Evolutionary conservation across 2,888 invertebrate species (phyloP), one percentile per base, ranked within the genome.

Genomic region (Morpho helenor): DNA sequence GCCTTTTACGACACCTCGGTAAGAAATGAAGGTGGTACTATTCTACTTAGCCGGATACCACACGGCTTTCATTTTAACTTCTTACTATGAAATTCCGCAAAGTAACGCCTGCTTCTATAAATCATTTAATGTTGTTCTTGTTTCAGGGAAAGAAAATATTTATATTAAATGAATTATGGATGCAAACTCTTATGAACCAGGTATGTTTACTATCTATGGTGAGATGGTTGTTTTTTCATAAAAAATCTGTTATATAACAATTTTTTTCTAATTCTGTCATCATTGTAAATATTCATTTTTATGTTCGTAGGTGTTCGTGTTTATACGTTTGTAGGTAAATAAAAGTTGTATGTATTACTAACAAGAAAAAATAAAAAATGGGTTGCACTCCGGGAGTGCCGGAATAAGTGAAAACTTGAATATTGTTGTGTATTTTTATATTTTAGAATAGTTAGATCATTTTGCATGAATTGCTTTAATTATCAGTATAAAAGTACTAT

Each of bases 311-410:
- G 79, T 82, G 80, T 69, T 73, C 84, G 85, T 76, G 82, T 86
- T 10, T 86, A 86, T 77, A 78, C 77, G 56, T 86, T 86, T 69
- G 71, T 81, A 72, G 86, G 86, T 86, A 86, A 82, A 72, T 66
- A 67, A 68, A 51, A 51, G 31, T 42, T 45, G 23, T 52, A 52
- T 39, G 7, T n/a, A 23, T 31, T 31, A 44, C 44, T n/a, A 43
- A 48, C 48, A 23, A 10, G 22, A 22, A 42, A 22, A 41, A 42
- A 39, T 16, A 16, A 16, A 16, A 16, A 16, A 16, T 16, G 16
- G 16, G 16, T 16, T 16, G 16, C 16, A 16, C 16, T 16, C 2
- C 16, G 16, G 16, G 16, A 16, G 16, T 16, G 16, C 16, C 16
- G 16, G 16, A 16, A 16, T 1, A 16, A 16, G 16, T 16, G 16